Base-by-base conservation (phyloP, 2,797 vertebrate genomes). In the Hypotaenidia philippensis region DNA sequence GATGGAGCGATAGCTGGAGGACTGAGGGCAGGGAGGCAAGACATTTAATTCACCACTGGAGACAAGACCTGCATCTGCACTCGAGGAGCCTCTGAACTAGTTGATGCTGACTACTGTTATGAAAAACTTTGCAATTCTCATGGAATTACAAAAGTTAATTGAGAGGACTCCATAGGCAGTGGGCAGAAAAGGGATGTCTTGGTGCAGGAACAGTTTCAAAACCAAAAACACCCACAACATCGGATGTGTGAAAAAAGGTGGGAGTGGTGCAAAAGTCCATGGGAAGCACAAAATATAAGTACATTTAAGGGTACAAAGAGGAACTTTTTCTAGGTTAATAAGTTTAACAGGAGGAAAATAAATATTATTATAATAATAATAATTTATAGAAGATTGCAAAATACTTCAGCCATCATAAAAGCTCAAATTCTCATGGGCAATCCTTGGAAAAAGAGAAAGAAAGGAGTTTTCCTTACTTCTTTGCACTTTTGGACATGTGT, bases 251-350 rank as follows among this genome's bases (percentile, higher is more conserved):
- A 44, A 55, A 60, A 75, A 65, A 45, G 11, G 16, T 65, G n/a
- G 8, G 6, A 29, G 16, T 0, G 0, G 6, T 8, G 6, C 4
- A 38, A 49, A 71, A 49, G 3, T 8, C 57, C 55, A 26, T 13
- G 6, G 13, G 25, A 81, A 70, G 6, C 10, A 47, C 55, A 76
- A 84, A 53, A 79, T 32, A 47, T 2, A 70, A 6, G 18, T 47
- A 57, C 4, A 23, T 41, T 56, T 74, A 63, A 44, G 29, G 59
- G 13, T 47, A 15, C 5, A 70, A 77, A 63, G 25, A 74, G 11
- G 18, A 18, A 20, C 6, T 41, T 90, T 66, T 55, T 64, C n/a
- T 25, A 44, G 41, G 49, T 56, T 88, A 26, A 1, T 49, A 53
- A 63, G 10, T 56, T 78, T 21, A 44, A 64, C 10, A 66, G 80